Evolutionary conservation across 2,888 invertebrate species (phyloP).

Genomic region (Rhogogaster chlorosoma): DNA sequence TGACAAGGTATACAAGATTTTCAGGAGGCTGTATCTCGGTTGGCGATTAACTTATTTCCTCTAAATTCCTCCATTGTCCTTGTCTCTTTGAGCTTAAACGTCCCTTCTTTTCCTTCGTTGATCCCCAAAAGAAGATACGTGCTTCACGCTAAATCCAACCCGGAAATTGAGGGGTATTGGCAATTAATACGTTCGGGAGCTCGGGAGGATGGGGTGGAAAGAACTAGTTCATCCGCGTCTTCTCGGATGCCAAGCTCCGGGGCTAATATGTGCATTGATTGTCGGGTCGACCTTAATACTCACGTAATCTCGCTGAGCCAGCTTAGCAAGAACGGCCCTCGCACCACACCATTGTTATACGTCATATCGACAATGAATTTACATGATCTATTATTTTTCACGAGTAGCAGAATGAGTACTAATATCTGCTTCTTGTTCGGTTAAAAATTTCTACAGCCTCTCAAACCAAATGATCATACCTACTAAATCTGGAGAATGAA

Average conservation of each 20-base stretch:
- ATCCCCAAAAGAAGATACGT: slow-evolving; percentile 44
- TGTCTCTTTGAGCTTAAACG: slow-evolving; percentile 15
- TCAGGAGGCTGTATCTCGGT: background rate
- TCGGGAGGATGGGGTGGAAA: slow-evolving; percentile 23
- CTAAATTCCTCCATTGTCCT: background rate
- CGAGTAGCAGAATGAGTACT: background rate
- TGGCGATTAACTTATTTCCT: slow-evolving; percentile 7
- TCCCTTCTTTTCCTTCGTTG: background rate
- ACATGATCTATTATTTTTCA: slow-evolving; percentile 24
- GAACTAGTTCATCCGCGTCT: slow-evolving; percentile 46
- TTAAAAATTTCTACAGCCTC: background rate
- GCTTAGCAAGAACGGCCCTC: slow-evolving; percentile 49
- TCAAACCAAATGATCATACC: background rate
- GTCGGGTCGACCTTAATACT: slow-evolving; percentile 51
- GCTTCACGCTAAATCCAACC: slow-evolving; percentile 43
- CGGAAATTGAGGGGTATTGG: slow-evolving; percentile 44
- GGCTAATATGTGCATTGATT: slow-evolving; percentile 53
- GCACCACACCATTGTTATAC: slow-evolving; percentile 47
- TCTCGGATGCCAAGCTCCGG: slow-evolving; percentile 42
- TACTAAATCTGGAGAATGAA: background rate
- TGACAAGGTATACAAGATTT: background rate
- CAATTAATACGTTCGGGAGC: slow-evolving; percentile 42
- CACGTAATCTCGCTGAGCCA: slow-evolving; percentile 51
- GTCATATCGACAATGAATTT: slow-evolving; percentile 25
- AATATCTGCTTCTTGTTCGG: background rate